Conservation (phyloP, 2,888 invertebrate genomes). For the Tipula vernalis region DNA sequence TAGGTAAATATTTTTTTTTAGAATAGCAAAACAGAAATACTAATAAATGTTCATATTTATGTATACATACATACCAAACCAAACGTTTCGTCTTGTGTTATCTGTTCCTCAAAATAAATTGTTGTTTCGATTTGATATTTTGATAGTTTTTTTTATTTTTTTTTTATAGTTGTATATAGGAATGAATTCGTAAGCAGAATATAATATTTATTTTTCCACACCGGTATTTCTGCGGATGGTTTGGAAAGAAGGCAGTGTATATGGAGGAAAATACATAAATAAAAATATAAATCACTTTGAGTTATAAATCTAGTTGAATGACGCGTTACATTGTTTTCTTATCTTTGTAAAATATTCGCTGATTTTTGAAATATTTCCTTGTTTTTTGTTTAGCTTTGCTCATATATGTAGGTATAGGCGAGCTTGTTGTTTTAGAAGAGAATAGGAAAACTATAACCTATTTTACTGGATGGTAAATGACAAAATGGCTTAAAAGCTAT, state of each 20-base stretch:
- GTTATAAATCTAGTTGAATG: neutral
- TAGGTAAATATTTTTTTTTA: neutral
- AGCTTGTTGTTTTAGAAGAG: neutral
- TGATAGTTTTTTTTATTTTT: neutral
- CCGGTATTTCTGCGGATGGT: neutral
- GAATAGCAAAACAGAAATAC: neutral
- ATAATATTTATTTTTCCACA: neutral
- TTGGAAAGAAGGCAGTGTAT: neutral
- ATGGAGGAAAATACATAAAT: neutral
- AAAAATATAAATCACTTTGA: neutral
- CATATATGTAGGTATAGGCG: neutral
- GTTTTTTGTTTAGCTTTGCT: neutral
- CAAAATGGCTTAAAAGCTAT: neutral
- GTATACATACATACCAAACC: neutral
- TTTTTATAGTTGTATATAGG: neutral
- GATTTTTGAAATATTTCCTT: neutral
- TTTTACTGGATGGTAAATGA: neutral
- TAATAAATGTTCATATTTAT: neutral
- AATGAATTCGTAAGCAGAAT: neutral
- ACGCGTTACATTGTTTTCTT: neutral
- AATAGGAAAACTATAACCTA: neutral
- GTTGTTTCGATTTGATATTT: neutral
- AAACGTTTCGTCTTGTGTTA: neutral
- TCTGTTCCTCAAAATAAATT: neutral
- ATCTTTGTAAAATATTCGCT: neutral